These are phyloP conservation scores for Drosophila affinis DNA, from an alignment of 2,888 invertebrate species.

Conservation along the genomic window DNA sequence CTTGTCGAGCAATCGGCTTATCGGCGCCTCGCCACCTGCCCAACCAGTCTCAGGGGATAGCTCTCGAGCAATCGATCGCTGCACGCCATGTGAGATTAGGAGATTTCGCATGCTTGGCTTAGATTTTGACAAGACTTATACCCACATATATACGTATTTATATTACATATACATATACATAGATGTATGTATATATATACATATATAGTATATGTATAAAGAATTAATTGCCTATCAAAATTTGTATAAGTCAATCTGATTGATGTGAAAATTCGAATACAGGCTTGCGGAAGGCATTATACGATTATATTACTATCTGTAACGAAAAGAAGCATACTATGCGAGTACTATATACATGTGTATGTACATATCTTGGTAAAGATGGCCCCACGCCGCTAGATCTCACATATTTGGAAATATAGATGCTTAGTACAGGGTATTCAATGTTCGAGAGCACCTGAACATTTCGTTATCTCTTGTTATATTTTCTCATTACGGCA, in stretches of 20 bases:
- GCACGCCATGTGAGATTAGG: background rate
- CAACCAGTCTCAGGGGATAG: background rate
- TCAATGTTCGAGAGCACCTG: background rate
- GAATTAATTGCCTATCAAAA: background rate
- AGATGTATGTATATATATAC: no score
- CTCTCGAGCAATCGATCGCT: background rate
- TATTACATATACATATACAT: background rate
- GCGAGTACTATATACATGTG: no score
- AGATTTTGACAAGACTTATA: background rate
- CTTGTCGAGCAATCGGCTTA: background rate
- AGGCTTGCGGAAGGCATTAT: background rate
- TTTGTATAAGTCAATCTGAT: background rate
- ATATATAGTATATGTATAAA: background rate
- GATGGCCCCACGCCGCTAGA: no score
- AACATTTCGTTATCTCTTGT: background rate
- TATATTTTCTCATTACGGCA: background rate
- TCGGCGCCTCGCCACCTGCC: slow-evolving; percentile 1
- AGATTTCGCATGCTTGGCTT: background rate
- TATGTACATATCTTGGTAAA: no score
- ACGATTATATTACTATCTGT: background rate
- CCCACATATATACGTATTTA: background rate
- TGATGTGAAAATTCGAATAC: background rate
- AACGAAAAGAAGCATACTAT: no score
- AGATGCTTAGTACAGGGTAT: background rate
- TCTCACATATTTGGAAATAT: no score